These are phyloP conservation scores for Dicranocentrus wangi DNA, from an alignment of 2,888 invertebrate species.

Conservation along the genomic window DNA sequence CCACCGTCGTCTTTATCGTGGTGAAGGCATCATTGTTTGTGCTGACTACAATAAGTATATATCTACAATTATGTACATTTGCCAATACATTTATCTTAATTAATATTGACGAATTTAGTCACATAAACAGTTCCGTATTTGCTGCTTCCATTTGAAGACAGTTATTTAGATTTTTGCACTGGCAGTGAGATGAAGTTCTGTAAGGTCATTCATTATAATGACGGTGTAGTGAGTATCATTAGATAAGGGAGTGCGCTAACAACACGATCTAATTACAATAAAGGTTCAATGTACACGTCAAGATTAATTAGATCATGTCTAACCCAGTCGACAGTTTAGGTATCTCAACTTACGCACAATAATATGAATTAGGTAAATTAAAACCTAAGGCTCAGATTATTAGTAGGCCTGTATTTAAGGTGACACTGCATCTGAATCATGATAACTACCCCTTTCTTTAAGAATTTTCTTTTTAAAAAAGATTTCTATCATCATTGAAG, in stretches of 20 bases:
- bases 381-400: background rate
- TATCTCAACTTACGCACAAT: background rate
- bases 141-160: background rate
- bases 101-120: background rate
- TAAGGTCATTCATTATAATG: background rate
- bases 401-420: no score
- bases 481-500: no score
- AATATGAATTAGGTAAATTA: background rate
- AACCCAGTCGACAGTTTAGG: background rate
- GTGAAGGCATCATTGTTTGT: conserved; percentile 9
- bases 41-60: conserved; percentile 1
- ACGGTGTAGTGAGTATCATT: conserved; percentile 21
- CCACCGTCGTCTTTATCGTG: conserved; percentile 11
- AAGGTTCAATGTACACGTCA: background rate
- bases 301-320: background rate
- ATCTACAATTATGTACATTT: background rate
- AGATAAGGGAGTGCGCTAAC: background rate
- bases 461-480: no score
- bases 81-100: background rate
- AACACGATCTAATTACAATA: background rate
- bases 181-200: conserved; percentile 12
- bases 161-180: background rate
- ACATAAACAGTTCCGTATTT: background rate
- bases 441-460: no score
- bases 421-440: no score